Conservation (phyloP, 2,888 invertebrate genomes). For the Germaria angustata region DNA sequence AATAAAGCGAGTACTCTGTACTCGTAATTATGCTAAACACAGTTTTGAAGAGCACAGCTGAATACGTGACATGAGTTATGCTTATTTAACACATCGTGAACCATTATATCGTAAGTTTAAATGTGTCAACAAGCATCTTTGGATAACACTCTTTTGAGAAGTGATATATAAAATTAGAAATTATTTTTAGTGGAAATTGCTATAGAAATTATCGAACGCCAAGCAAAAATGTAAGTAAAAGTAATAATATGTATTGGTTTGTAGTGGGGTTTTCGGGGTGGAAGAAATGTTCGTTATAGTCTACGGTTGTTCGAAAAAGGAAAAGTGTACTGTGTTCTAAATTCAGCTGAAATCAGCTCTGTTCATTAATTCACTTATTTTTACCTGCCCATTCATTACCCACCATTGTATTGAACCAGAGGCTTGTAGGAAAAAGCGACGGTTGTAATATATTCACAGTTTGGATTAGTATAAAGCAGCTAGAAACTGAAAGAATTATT, state of each 20-base stretch:
- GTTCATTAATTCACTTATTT: conserved; percentile 44
- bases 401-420: conserved; percentile 60
- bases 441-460: conserved; percentile 14
- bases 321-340: conserved; percentile 56
- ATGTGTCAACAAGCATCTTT: conserved; percentile 63
- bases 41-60: conserved; percentile 47
- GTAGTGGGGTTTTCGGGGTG: not conserved
- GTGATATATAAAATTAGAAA: not conserved
- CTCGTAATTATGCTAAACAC: conserved; percentile 31
- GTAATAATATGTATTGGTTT: not conserved
- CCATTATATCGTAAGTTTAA: conserved; percentile 66
- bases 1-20: conserved; percentile 42
- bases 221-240: conserved; percentile 6
- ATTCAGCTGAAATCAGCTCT: conserved; percentile 63
- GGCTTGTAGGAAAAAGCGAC: conserved; percentile 20
- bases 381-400: conserved; percentile 69
- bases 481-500: not conserved
- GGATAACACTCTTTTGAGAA: conserved; percentile 7
- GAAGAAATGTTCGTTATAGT: not conserved
- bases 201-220: not conserved
- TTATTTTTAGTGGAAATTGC: not conserved
- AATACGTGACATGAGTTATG: conserved; percentile 58
- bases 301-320: conserved; percentile 47
- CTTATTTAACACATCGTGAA: conserved; percentile 29
- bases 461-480: not conserved